A percentile compares a stretch with the other conserved stretches of the same genome.
These are phyloP conservation scores for Calidris pugnax DNA, from an alignment of 2,113 vertebrate species.

Conservation along the genomic window DNA sequence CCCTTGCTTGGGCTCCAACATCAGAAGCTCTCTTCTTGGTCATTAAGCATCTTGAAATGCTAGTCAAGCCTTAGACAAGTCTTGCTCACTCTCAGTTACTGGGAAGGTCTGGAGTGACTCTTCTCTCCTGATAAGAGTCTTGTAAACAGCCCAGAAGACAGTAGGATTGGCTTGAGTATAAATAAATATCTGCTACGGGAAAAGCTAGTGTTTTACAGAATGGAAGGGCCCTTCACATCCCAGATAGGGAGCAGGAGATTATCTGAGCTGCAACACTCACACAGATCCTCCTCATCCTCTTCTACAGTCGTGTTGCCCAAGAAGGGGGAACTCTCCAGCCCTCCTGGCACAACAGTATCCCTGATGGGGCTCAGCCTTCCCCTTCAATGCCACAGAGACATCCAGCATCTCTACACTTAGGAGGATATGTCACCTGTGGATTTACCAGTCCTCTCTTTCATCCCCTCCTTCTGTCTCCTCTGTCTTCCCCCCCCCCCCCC, in stretches of 20 bases:
- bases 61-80: neutral
- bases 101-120: neutral
- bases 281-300: neutral
- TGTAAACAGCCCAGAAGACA: neutral
- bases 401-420: neutral
- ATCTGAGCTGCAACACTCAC: neutral
- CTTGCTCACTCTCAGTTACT: fast-evolving
- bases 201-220: neutral
- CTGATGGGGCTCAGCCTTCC: neutral
- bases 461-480: neutral
- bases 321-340: neutral
- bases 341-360: neutral
- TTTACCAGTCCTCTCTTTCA: neutral
- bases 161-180: neutral
- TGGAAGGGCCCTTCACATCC: neutral
- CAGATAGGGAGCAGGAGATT: neutral
- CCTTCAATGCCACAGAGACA: neutral
- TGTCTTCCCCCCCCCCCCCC: fast-evolving
- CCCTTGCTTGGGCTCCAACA: neutral
- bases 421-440: neutral
- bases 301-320: neutral
- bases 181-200: neutral
- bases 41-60: neutral
- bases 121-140: neutral
- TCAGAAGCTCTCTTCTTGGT: neutral